phyloP scores from a whole-genome alignment of 2,797 vertebrate species.

The Muscicapa comitata region DNA sequence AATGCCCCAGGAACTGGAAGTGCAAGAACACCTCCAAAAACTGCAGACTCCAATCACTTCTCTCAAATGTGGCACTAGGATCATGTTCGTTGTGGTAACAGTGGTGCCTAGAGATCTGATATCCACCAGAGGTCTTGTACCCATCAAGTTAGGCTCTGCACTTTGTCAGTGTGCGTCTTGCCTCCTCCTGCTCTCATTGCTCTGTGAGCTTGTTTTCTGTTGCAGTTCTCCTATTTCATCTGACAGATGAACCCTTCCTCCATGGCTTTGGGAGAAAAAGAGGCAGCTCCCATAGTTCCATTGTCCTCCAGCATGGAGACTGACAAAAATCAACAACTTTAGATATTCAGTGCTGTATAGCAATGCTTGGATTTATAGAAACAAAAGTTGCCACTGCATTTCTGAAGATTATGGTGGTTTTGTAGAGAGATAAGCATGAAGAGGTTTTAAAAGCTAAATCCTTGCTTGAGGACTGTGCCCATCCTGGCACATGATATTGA shows the following conservation, averaged over 20 bases:
- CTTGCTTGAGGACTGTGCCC: not conserved
- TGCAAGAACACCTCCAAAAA: not conserved
- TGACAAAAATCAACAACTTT: not conserved
- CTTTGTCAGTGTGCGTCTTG: not conserved
- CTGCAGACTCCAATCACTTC: not conserved
- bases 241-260: not conserved
- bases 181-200: not conserved
- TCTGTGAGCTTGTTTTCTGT: not conserved
- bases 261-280: not conserved
- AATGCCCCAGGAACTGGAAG: accelerated
- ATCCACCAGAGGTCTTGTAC: not conserved
- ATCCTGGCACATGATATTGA: not conserved
- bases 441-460: not conserved
- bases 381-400: not conserved
- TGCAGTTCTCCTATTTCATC: not conserved
- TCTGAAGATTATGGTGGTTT: not conserved
- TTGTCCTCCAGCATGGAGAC: not conserved
- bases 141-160: not conserved
- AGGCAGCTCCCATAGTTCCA: not conserved
- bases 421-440: not conserved
- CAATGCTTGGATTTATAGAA: not conserved
- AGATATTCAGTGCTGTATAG: not conserved
- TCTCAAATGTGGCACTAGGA: not conserved
- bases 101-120: not conserved
- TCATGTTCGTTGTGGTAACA: not conserved